A percentile compares a stretch with the other conserved stretches of the same genome.
phyloP scores from a whole-genome alignment of 1,140 invertebrate genomes.

The Choristoneura fumiferana region DNA sequence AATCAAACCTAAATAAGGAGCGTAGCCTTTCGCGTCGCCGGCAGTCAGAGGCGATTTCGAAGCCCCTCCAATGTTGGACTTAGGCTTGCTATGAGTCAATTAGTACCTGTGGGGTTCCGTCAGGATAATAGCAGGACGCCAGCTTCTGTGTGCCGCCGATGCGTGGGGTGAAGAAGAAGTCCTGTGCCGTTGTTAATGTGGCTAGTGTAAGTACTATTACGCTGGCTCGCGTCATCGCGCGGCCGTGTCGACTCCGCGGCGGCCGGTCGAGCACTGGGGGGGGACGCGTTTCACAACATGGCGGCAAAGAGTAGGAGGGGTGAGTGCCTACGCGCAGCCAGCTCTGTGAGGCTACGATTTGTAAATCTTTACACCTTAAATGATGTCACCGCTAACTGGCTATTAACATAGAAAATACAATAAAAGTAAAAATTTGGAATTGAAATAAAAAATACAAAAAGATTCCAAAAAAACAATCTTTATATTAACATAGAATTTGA shows the following conservation, averaged over 20 bases:
- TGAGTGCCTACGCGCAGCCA: not conserved
- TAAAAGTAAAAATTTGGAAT: too few relatives aligned
- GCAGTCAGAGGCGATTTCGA: too few relatives aligned
- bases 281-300: constrained; percentile 8
- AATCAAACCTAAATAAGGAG: too few relatives aligned
- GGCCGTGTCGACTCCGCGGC: constrained; percentile 53
- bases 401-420: too few relatives aligned
- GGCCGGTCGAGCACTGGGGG: constrained; percentile 58
- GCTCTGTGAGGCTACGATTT: constrained; percentile 1
- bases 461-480: too few relatives aligned
- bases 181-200: constrained; percentile 45
- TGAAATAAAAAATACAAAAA: too few relatives aligned
- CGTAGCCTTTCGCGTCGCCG: too few relatives aligned
- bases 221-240: constrained; percentile 58
- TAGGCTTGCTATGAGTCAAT: too few relatives aligned
- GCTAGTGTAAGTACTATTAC: constrained; percentile 51
- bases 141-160: constrained; percentile 59
- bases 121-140: constrained; percentile 65
- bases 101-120: constrained; percentile 66
- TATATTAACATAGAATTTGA: too few relatives aligned
- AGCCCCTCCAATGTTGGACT: too few relatives aligned
- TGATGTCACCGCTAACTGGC: too few relatives aligned
- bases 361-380: not conserved
- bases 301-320: constrained; percentile 47
- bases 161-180: constrained; percentile 57